Percentiles rank a stretch among this genome's conserved stretches.
phyloP scores from a whole-genome alignment of 2,113 vertebrate species.

The Pardalotus punctatus region DNA sequence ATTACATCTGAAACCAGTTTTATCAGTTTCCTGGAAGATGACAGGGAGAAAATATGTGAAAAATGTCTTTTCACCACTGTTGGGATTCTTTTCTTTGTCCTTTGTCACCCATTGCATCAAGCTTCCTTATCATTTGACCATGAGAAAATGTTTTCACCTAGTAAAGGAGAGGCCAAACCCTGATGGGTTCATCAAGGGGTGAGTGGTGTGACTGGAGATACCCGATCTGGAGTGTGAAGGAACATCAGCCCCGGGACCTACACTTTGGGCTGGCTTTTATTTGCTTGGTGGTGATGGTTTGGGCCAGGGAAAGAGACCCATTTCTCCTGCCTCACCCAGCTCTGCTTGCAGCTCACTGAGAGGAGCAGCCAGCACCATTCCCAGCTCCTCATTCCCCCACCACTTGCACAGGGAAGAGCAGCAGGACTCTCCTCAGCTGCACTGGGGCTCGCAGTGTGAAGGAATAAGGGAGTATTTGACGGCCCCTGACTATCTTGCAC shows the following conservation, averaged over 20 bases:
- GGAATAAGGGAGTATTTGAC: background rate
- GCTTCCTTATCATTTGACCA: background rate
- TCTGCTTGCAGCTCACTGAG: background rate
- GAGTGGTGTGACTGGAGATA: background rate
- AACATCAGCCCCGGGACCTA: accelerated
- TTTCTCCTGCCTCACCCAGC: background rate
- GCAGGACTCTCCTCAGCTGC: background rate
- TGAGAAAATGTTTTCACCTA: constrained; percentile 28
- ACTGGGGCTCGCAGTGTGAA: accelerated
- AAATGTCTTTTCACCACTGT: constrained; percentile 7
- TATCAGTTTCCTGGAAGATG: constrained; percentile 51
- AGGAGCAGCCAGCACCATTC: background rate
- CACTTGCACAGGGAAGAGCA: background rate
- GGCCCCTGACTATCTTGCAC: background rate
- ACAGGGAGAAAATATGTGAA: constrained; percentile 35
- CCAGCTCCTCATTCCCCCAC: background rate
- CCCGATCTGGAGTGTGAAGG: background rate
- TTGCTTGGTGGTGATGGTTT: background rate
- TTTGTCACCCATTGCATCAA: constrained; percentile 4
- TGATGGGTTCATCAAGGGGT: background rate
- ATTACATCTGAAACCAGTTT: constrained; percentile 50
- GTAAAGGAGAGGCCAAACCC: background rate
- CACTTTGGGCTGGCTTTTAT: background rate
- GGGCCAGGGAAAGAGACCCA: background rate
- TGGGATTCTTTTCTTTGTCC: background rate